Base-by-base conservation (phyloP, 2,888 invertebrate species). In the Diaperis boleti region DNA sequence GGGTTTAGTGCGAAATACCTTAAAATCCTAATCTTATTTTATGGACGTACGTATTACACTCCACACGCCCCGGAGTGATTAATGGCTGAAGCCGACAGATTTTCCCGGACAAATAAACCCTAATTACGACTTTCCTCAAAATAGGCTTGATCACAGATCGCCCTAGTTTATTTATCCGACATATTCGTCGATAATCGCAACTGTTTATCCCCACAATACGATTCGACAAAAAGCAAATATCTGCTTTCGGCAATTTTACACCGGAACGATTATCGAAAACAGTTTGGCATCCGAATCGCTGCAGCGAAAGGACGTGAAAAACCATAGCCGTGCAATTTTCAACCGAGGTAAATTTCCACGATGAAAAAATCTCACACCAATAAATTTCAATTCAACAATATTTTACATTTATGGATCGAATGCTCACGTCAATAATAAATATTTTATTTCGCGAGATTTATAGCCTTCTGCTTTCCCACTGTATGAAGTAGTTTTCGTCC, bases 351-450 rank as follows among this genome's bases (percentile, higher is more conserved):
- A 65, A 62, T 62, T 65, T 65, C 45, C 50, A 52, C 10, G n/a
- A 55, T 45, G 47, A 62, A 65, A 65, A 65, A 64, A 62, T 45
- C 50, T 57, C 33, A 42, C 60, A 55, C 35, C 63, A 44, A 67
- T 69, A 69, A 69, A 69, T 69, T 56, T 64, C 44, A 59, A 65
- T 63, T 65, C 63, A 39, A 65, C 69, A 67, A 65, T 69, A 69
- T 67, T 69, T 69, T 69, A 69, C 69, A 67, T 69, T 69, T 69
- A 69, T 67, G 65, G 69, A 65, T 65, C 60, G 63, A 62, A 59
- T 59, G 65, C 62, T 59, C 63, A 49, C 62, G 61, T 67, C 69
- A 65, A 67, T 66, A 66, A 69, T 69, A 69, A 65, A 69, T 69
- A 69, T 69, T 67, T 69, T 67, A 62, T 65, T 67, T 65, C 54